phyloP scores from a whole-genome alignment of 2,113 vertebrate genomes.

The Macroglossus sobrinus region DNA sequence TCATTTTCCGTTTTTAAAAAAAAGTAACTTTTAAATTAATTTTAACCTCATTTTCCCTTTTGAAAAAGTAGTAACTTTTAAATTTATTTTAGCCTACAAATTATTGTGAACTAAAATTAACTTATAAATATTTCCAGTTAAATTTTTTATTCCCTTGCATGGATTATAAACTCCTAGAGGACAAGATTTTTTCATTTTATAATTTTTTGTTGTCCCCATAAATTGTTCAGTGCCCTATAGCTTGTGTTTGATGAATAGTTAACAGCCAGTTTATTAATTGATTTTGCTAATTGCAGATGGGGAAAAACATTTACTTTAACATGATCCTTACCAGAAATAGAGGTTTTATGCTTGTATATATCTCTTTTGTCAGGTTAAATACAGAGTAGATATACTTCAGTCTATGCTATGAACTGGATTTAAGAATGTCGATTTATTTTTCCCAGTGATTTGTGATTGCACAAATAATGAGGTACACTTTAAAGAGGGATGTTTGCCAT shows the following conservation, averaged over 20 bases:
- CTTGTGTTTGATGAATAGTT: not conserved
- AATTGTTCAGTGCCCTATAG: not conserved
- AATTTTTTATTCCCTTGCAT: not conserved
- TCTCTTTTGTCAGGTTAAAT: slow-evolving; percentile 38
- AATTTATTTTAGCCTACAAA: slow-evolving; percentile 9
- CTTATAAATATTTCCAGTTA: not conserved
- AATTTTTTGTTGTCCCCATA: not conserved
- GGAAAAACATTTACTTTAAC: not conserved
- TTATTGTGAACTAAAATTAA: slow-evolving; percentile 30
- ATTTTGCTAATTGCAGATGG: slow-evolving; percentile 7
- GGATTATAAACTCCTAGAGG: not conserved
- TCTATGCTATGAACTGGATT: slow-evolving; percentile 7
- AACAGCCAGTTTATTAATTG: slow-evolving; percentile 14
- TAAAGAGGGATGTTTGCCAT: slow-evolving; percentile 47
- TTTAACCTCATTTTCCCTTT: slow-evolving; percentile 23
- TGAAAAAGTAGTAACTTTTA: slow-evolving; percentile 8
- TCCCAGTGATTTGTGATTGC: not conserved
- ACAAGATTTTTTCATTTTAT: not conserved
- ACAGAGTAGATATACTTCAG: slow-evolving; percentile 4
- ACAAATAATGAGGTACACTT: not conserved
- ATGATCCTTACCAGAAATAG: slow-evolving; percentile 32
- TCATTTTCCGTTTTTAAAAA: slow-evolving; percentile 25
- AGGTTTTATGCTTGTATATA: not conserved
- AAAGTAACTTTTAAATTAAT: not conserved
- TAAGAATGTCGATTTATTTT: slow-evolving; percentile 43